Evolutionary conservation across 2,888 invertebrate species (phyloP).

Genomic region (Venustoraphidia nigricollis): DNA sequence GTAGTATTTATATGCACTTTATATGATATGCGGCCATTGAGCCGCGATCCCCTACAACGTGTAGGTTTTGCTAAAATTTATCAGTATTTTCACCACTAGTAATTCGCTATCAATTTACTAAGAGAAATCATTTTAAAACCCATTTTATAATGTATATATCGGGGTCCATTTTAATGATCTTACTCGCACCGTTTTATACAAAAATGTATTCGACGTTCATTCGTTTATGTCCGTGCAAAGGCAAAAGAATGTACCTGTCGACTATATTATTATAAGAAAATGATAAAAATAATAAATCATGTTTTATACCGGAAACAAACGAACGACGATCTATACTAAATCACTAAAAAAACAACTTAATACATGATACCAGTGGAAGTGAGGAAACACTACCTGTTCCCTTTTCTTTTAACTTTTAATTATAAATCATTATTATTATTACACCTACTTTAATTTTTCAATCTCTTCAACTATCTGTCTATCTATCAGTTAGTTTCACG

Average conservation of each 20-base stretch:
- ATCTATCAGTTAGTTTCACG: no score
- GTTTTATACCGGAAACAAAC: conserved; percentile 6
- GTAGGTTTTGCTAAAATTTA: conserved; percentile 1
- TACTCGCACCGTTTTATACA: conserved; percentile 25
- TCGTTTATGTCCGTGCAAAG: conserved; percentile 20
- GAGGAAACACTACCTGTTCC: no score
- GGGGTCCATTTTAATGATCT: conserved; percentile 23
- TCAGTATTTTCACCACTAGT: conserved; percentile 6
- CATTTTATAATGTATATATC: conserved; percentile 18
- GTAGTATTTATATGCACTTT: conserved; percentile 6
- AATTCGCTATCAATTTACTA: background rate
- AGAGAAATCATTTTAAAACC: conserved; percentile 1
- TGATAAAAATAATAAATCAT: conserved; percentile 5
- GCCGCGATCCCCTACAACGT: background rate
- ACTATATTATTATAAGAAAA: conserved; percentile 4
- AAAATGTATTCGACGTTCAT: conserved; percentile 10
- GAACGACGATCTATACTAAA: background rate
- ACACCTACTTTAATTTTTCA: no score
- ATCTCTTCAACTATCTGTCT: no score
- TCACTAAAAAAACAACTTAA: background rate
- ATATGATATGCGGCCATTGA: background rate
- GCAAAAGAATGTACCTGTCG: conserved; percentile 23
- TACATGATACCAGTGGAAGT: background rate
- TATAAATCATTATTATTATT: no score
- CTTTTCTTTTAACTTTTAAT: no score